Conservation (phyloP, 2,113 vertebrate species). For the Aix galericulata region DNA sequence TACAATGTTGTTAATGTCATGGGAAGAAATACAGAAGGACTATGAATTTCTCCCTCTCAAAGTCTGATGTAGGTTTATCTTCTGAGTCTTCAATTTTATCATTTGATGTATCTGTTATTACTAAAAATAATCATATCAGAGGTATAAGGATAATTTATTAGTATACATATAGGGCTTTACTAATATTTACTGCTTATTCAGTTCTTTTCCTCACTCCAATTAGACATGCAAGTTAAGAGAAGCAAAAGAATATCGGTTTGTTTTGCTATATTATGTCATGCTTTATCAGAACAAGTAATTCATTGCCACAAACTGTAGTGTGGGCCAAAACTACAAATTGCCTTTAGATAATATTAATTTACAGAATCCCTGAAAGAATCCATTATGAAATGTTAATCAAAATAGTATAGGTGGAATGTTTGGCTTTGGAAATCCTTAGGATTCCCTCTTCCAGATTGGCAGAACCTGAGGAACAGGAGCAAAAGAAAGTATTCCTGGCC, state of each 20-base stretch:
- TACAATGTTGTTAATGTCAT: background rate
- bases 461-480: background rate
- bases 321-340: background rate
- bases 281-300: background rate
- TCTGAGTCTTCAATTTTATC: background rate
- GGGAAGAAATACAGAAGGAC: background rate
- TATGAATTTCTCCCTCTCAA: background rate
- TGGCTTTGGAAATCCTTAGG: background rate
- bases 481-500: background rate
- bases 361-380: background rate
- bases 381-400: background rate
- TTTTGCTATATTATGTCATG: background rate
- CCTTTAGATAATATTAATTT: background rate
- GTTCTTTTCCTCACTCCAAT: background rate
- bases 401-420: background rate
- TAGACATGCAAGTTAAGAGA: background rate
- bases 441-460: background rate
- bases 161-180: background rate
- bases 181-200: background rate
- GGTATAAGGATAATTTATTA: background rate
- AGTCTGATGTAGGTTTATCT: background rate
- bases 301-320: background rate
- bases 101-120: background rate
- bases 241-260: background rate
- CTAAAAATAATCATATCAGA: background rate